Base-by-base conservation (phyloP, 2,797 vertebrate genomes). In the Taeniopygia guttata region DNA sequence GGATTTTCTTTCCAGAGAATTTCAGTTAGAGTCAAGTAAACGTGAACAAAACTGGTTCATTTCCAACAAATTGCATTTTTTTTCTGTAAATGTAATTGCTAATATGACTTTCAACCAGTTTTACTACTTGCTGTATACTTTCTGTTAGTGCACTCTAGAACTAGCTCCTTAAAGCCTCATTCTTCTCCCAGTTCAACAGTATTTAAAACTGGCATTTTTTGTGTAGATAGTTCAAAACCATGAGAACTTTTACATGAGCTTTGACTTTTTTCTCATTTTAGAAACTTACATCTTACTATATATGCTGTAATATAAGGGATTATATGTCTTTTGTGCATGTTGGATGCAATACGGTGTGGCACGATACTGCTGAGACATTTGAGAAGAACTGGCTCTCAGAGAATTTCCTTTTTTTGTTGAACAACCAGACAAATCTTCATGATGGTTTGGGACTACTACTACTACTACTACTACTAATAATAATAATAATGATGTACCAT, bases 361-460 rank as follows among this genome's bases (percentile, higher is more conserved):
- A 59, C 14, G 3, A 2, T 32, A 9, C 7, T 72, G 40, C 23
- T 55, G 34, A 68, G 54, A n/a, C 5, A 23, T 32, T 36, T 91
- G 54, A 11, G n/a, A 92, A 74, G 27, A 74, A 29, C 18, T 40
- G 19, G 3, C 56, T 87, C 46, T 68, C 26, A 55, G 54, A 16
- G 38, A 82, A 73, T 68, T 70, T 16, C 4, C 6, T n/a, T 58
- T 45, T 60, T 68, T 29, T 62, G 4, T 21, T 79, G 21, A 54
- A 75, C 6, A 69, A 67, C 3, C 8, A 58, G 30, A 7, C 2
- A 48, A 80, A 21, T 11, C 4, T 74, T 80, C 26, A 42, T 32
- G 25, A 67, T 16, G 12, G 4, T 3, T 46, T 73, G 5, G 42
- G 8, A 42, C 0, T 42, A 60, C 0, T 20, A 72, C 5, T 6